Evolutionary conservation across 92 coral and sea anemone species (phyloP), one percentile per base, ranked within the genome.

Genomic region (Phenganax stokvisi): DNA sequence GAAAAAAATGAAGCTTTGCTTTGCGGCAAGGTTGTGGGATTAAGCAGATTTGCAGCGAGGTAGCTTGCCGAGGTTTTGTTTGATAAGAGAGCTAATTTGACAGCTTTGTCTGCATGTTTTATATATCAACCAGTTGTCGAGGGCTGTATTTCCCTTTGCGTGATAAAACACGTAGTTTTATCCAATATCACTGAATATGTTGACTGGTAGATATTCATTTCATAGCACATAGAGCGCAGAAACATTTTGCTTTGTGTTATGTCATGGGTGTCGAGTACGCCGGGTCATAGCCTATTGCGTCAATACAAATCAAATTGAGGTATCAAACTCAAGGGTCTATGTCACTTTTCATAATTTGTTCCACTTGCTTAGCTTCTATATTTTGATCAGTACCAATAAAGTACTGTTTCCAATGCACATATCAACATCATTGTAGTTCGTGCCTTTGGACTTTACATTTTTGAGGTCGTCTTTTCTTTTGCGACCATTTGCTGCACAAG

Each of bases 41-140:
- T 79, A 63, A 79, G 83, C 83, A 79, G 83, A 79, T 79, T 79
- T 64, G n/a, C 29, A 64, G 54, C 83, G 69, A 30, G 12, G 53
- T 30, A 25, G 74, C 83, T 79, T 30, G 60, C 27, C 7, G 59
- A 52, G 51, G 52, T 64, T 51, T 79, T 64, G 83, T 62, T 63
- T 62, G 83, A 79, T 65, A 79, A 79, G 47, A 65, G 74, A 51
- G 47, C 57, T 62, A 79, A 79, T 79, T 62, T 47, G 74, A 63
- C 47, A 63, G 37, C 69, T 64, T 53, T 65, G 51, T 79, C 12
- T 64, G 74, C 65, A 61, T 79, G 62, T 64, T 79, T 79, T 64
- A 63, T 64, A 65, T 20, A 79, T 79, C 65, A 62, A 64, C 74
- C 83, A 29, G 74, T 79, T 47, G 56, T 79, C 10, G 73, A 59